Base-by-base conservation (phyloP, 2,113 vertebrate species). In the Meleagris gallopavo region DNA sequence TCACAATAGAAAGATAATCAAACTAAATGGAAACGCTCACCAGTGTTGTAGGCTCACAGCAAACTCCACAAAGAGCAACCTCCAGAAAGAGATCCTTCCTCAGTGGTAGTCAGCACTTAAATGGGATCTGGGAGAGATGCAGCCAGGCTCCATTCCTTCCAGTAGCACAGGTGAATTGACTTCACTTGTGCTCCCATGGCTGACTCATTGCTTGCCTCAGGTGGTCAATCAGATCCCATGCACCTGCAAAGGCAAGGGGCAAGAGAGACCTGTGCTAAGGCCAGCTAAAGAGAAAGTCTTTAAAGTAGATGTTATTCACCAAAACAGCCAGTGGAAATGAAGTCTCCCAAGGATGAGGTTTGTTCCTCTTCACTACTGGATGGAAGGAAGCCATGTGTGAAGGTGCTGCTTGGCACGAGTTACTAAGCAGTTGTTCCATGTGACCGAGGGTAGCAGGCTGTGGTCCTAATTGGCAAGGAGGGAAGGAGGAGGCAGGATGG, bases 401-500 rank as follows among this genome's bases (percentile, higher is more conserved):
- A 76, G 32, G 21, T 12, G 41, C 73, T 79, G 74, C 58, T 78
- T 57, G 71, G 55, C 75, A 58, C 13, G 1, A 52, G 34, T 13
- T 21, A 38, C 18, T 54, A 36, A 75, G 55, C 46, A 81, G 74
- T 48, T 82, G 75, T 13, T 92, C 74, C 45, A 10, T 32, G 73
- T 21, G 86, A 72, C 0, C 4, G 22, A 84, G 70, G 8, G 62
- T n/a, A 94, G 65, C 84, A 91, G 81, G 66, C 55, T 89, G 66
- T 38, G 67, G 75, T 43, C 91, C 79, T 88, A 80, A 89, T 65
- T 86, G 93, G 82, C 89, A 90, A 3, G 6, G 72, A 73, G 79
- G 46, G 69, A 83, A 89, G 41, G 64, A 94, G 89, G 89, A 60
- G 75, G 72, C 3, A 1, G 65, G 72, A 75, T 86, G 85, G 58